Conservation (phyloP, 2,888 invertebrate genomes). For the Itoplectis maculator region DNA sequence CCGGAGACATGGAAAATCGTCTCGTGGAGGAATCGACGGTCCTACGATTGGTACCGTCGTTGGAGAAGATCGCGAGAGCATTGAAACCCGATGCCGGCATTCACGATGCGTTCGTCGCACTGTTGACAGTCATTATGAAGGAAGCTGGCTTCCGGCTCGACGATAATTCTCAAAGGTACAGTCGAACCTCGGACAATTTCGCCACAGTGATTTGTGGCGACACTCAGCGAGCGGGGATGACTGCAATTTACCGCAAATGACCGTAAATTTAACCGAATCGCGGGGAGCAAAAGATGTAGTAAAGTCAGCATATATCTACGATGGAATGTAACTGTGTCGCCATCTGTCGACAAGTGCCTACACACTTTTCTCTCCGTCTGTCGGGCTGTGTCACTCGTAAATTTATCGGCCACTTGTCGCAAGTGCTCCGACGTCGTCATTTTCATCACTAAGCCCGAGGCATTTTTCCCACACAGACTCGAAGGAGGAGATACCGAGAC, state of each 20-base stretch:
- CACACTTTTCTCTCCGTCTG: too few relatives aligned
- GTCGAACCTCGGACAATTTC: background rate
- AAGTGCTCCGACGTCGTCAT: too few relatives aligned
- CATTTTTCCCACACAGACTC: background rate
- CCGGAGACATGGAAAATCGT: constrained; percentile 59
- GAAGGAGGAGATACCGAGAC: constrained; percentile 16
- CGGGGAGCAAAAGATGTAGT: too few relatives aligned
- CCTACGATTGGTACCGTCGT: constrained; percentile 70
- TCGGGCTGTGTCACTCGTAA: too few relatives aligned
- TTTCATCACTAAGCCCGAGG: background rate
- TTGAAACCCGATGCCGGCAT: constrained; percentile 72
- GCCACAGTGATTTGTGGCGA: too few relatives aligned
- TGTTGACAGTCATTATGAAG: constrained; percentile 76
- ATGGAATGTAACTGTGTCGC: too few relatives aligned
- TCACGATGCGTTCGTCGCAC: constrained; percentile 78
- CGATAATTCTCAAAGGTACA: constrained; percentile 55
- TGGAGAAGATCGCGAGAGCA: constrained; percentile 68
- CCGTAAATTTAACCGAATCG: too few relatives aligned
- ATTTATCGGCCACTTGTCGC: too few relatives aligned
- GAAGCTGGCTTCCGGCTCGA: constrained; percentile 76
- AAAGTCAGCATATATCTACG: background rate
- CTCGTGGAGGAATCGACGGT: constrained; percentile 78
- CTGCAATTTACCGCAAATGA: too few relatives aligned
- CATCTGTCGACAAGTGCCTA: background rate
- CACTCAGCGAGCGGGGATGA: too few relatives aligned